These are phyloP conservation scores for Rhabdophis nuchalis DNA, from an alignment of 2,797 vertebrate genomes.

Conservation along the genomic window DNA sequence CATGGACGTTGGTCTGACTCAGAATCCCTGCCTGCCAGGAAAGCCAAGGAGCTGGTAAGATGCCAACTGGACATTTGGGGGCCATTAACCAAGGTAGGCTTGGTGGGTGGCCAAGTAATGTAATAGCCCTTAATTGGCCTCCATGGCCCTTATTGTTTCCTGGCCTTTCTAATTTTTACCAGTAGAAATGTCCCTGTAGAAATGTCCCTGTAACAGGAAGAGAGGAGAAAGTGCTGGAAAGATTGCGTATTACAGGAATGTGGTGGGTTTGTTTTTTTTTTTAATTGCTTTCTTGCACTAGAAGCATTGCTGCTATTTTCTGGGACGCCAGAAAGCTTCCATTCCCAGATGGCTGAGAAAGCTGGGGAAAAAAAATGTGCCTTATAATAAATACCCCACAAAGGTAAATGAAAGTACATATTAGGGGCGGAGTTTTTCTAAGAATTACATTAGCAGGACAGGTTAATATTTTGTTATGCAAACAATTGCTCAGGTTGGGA, in stretches of 20 bases:
- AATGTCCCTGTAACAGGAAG: not conserved
- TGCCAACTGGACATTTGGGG: not conserved
- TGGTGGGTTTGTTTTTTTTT: not conserved
- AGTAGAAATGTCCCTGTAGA: not conserved
- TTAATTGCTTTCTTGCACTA: not conserved
- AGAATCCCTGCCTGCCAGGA: not conserved
- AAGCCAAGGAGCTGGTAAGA: not conserved
- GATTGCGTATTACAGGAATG: not conserved
- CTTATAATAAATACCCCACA: not conserved
- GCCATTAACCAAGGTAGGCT: not conserved
- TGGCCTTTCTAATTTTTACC: not conserved
- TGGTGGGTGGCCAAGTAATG: not conserved
- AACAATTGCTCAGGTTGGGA: not conserved
- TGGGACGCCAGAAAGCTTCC: not conserved
- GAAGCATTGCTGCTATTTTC: not conserved
- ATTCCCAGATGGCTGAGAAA: not conserved
- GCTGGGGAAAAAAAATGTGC: rapidly evolving
- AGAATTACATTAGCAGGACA: not conserved
- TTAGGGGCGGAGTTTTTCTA: not conserved
- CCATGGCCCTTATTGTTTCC: not conserved
- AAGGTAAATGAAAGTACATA: not conserved
- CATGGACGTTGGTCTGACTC: not conserved
- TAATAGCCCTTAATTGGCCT: not conserved
- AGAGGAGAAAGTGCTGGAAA: not conserved
- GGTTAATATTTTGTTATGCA: not conserved